A percentile compares a stretch with the other conserved stretches of the same genome.
These are phyloP conservation scores for Ceratoteleas bidentatus DNA, from an alignment of 1,140 invertebrate species.

Conservation along the genomic window DNA sequence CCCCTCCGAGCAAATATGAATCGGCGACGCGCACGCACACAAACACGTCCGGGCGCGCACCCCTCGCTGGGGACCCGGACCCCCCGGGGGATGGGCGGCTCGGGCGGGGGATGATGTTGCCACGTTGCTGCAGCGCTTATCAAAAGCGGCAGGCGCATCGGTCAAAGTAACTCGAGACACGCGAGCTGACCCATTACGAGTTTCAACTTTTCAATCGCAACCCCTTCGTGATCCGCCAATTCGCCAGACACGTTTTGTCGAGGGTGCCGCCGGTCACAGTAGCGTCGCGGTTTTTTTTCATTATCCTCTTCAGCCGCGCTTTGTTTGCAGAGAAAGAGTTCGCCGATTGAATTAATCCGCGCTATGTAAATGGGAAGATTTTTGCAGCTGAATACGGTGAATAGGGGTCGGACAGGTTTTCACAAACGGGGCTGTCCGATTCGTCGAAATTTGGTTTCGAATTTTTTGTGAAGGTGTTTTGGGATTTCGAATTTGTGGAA, in stretches of 20 bases:
- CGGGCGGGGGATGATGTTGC: conserved; percentile 37
- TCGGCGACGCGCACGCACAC: conserved; percentile 30
- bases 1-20: conserved; percentile 58
- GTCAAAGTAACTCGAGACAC: conserved; percentile 51
- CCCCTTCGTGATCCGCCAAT: conserved; percentile 45
- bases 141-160: conserved; percentile 49
- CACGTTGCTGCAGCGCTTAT: conserved; percentile 52
- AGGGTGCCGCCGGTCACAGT: conserved; percentile 35
- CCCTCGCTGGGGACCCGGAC: conserved; percentile 38
- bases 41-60: conserved; percentile 13
- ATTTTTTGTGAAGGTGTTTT: no score
- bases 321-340: no score
- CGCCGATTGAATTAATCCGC: no score
- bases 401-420: no score
- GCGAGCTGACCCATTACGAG: conserved; percentile 59
- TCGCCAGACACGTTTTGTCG: conserved; percentile 18
- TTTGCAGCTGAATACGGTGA: no score
- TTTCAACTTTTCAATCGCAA: conserved; percentile 53
- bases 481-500: no score
- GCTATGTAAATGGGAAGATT: no score
- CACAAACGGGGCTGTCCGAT: no score
- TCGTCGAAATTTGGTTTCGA: no score
- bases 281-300: conserved; percentile 30
- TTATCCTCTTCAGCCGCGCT: no score
- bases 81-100: conserved; percentile 2